Percentiles rank a stretch among this genome's conserved stretches.
These are phyloP conservation scores for Oreochromis niloticus DNA, from an alignment of 2,113 vertebrate species.

Conservation along the genomic window DNA sequence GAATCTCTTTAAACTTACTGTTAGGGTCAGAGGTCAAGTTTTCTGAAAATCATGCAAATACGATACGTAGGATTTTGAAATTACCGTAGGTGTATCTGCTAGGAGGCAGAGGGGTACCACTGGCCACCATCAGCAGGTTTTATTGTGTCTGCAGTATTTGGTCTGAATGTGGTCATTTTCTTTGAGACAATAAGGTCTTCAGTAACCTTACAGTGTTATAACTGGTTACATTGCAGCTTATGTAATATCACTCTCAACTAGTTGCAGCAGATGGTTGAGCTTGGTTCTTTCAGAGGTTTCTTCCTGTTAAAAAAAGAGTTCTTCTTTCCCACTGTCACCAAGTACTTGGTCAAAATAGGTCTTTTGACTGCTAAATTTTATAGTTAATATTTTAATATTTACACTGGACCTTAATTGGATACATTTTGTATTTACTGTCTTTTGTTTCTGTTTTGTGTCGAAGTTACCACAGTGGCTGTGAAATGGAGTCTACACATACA, in stretches of 20 bases:
- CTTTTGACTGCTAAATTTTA: background rate
- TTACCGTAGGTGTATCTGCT: background rate
- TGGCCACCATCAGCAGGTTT: background rate
- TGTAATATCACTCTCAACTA: background rate
- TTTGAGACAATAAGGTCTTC: background rate
- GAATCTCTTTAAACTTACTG: background rate
- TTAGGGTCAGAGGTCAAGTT: background rate
- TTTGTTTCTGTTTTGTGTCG: background rate
- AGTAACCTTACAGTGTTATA: background rate
- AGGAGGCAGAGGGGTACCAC: background rate
- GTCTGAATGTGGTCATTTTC: background rate
- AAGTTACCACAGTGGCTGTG: background rate
- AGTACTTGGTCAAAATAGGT: background rate
- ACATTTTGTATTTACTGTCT: background rate
- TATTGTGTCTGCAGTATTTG: background rate
- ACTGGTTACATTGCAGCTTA: background rate
- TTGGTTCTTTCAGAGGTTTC: background rate
- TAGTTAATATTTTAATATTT: background rate
- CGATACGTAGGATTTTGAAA: no score
- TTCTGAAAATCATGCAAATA: background rate
- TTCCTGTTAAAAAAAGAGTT: background rate
- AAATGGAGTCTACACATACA: background rate
- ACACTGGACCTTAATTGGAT: background rate
- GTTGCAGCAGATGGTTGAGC: background rate
- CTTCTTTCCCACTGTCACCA: background rate